Percentiles rank a stretch among this genome's conserved stretches.
These are phyloP conservation scores for Eolophus roseicapilla DNA, from an alignment of 2,113 vertebrate species.

Conservation along the genomic window DNA sequence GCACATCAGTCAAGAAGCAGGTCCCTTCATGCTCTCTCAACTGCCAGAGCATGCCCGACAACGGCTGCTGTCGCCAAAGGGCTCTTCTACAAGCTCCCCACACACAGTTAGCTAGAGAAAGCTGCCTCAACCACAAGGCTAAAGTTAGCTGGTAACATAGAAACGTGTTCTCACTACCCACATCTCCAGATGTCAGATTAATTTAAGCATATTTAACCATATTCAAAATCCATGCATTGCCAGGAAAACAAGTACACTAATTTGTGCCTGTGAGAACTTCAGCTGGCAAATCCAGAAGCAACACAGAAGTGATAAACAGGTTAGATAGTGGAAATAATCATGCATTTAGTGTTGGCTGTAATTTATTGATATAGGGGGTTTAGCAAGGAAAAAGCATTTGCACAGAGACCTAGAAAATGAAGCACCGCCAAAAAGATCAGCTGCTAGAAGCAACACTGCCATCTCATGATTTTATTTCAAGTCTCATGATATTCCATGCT, in stretches of 20 bases:
- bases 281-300: conserved; percentile 17
- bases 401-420: conserved; percentile 25
- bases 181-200: conserved; percentile 58
- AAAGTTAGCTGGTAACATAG: conserved; percentile 60
- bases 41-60: background rate
- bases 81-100: background rate
- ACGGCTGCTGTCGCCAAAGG: background rate
- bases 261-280: conserved; percentile 2
- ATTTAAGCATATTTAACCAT: conserved; percentile 13
- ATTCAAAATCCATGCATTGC: background rate
- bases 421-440: conserved; percentile 44
- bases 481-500: background rate
- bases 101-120: background rate
- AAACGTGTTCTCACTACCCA: conserved; percentile 61
- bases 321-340: conserved; percentile 51
- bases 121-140: conserved; percentile 1
- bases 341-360: conserved; percentile 1
- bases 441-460: conserved; percentile 66
- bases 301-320: conserved; percentile 17
- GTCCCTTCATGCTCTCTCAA: background rate
- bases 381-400: conserved; percentile 24
- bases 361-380: conserved; percentile 11
- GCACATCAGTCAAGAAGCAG: background rate
- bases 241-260: background rate
- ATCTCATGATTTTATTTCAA: conserved; percentile 63